phyloP scores from a whole-genome alignment of 2,888 invertebrate genomes.

The Drosophila paucipuncta region DNA sequence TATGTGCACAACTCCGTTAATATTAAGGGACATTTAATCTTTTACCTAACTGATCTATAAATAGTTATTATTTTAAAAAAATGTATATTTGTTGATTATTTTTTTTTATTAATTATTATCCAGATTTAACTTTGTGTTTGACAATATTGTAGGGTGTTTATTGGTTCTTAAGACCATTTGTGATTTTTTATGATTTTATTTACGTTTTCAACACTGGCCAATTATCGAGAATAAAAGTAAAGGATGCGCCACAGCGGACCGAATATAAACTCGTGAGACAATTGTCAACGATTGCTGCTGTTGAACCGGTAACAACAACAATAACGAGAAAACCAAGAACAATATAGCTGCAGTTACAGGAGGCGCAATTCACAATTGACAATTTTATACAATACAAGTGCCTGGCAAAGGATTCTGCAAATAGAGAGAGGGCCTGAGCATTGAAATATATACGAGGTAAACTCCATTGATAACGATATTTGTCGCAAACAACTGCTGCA shows the following conservation, averaged over 20 bases:
- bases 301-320: conserved; percentile 4
- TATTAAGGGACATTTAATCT: neutral
- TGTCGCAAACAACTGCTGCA: conserved; percentile 1
- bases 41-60: neutral
- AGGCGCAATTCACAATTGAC: conserved; percentile 13
- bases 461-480: conserved; percentile 29
- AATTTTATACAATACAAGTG: conserved; percentile 28
- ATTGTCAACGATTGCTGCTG: conserved; percentile 35
- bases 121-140: neutral
- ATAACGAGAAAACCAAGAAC: neutral
- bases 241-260: conserved; percentile 35
- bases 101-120: neutral
- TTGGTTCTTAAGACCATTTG: neutral
- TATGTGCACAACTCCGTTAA: neutral
- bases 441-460: conserved; percentile 39
- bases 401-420: conserved; percentile 2
- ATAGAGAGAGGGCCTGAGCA: neutral
- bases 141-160: neutral
- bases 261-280: conserved; percentile 57
- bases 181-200: neutral
- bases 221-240: conserved; percentile 54
- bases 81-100: neutral
- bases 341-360: conserved; percentile 7
- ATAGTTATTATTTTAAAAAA: neutral
- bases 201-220: conserved; percentile 37